phyloP scores from a whole-genome alignment of 2,113 vertebrate species.

The Propithecus coquereli region DNA sequence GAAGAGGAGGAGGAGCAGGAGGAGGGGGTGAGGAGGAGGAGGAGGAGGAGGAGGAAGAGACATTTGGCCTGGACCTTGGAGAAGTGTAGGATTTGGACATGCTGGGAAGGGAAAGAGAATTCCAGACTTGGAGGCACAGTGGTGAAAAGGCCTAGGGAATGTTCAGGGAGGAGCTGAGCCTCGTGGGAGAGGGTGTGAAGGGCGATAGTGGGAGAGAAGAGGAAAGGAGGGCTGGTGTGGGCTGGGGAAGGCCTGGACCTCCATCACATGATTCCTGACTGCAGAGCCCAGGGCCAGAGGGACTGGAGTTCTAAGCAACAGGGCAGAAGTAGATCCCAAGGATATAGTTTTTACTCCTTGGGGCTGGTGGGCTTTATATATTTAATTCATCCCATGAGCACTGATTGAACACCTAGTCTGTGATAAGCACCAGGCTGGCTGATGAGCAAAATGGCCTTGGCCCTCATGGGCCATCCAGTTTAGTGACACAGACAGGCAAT shows the following conservation, averaged over 20 bases:
- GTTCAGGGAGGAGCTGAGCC: neutral
- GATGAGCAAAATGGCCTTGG: neutral
- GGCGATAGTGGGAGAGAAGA: neutral
- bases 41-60: neutral
- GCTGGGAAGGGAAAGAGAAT: neutral
- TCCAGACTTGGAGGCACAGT: too few species aligned
- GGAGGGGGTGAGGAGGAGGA: neutral
- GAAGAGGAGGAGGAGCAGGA: too few species aligned
- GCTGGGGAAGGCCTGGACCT: neutral
- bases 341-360: neutral
- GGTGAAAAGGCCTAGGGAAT: neutral
- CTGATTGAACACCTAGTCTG: neutral
- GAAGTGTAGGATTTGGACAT: neutral
- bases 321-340: neutral
- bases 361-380: neutral
- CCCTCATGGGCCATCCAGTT: fast-evolving
- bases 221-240: neutral
- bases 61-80: neutral
- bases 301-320: neutral
- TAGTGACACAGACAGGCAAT: neutral
- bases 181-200: neutral
- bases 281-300: neutral
- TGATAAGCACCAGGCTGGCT: neutral
- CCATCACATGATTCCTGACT: neutral
- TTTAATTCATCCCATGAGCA: neutral